phyloP scores from a whole-genome alignment of 2,888 invertebrate genomes.

The Trichogramma evanescens region DNA sequence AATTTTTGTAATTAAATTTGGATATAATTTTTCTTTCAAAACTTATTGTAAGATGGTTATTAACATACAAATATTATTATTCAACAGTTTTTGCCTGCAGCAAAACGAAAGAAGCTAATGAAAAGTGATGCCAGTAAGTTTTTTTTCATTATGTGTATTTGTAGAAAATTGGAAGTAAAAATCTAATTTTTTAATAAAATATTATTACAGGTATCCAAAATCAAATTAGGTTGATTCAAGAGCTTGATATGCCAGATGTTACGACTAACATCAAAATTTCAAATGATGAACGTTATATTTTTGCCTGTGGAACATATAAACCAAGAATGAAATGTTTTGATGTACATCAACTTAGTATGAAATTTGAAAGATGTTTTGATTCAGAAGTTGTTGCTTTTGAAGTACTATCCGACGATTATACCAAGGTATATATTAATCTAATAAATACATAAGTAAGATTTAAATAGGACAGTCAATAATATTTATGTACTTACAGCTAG shows the following conservation, averaged over 20 bases:
- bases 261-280: slow-evolving; percentile 79
- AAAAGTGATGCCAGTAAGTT: slow-evolving; percentile 73
- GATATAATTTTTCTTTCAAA: slow-evolving; percentile 1
- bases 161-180: neutral
- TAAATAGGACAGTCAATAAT: neutral
- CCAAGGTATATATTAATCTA: slow-evolving; percentile 61
- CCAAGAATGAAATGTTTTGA: slow-evolving; percentile 94
- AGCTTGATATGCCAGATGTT: slow-evolving; percentile 97
- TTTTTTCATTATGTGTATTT: neutral
- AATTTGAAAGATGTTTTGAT: slow-evolving; percentile 97
- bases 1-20: neutral
- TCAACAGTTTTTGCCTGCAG: slow-evolving; percentile 78
- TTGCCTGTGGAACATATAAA: slow-evolving; percentile 92
- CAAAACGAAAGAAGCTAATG: slow-evolving; percentile 70
- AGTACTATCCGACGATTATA: slow-evolving; percentile 89
- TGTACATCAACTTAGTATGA: slow-evolving; percentile 88
- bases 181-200: neutral
- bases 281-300: slow-evolving; percentile 84
- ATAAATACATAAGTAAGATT: neutral
- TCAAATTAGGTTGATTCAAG: slow-evolving; percentile 93
- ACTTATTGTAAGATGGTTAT: neutral
- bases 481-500: slow-evolving; percentile 55
- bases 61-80: slow-evolving; percentile 17
- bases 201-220: slow-evolving; percentile 65
- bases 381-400: slow-evolving; percentile 92